These are phyloP conservation scores for Tetheella fluctuosa DNA, from an alignment of 2,888 invertebrate genomes.

Conservation along the genomic window DNA sequence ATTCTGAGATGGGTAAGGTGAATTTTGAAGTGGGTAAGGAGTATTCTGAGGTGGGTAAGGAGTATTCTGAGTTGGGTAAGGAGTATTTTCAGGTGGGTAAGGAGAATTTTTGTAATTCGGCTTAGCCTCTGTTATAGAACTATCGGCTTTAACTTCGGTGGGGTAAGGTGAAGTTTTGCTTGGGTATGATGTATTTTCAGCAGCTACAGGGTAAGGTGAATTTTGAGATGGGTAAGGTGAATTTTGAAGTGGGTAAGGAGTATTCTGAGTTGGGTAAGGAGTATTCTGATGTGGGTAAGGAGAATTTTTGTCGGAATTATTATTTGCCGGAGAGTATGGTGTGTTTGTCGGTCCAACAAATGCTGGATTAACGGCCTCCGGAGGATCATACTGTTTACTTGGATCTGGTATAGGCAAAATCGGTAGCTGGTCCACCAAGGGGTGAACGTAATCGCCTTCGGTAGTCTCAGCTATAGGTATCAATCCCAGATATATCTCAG, in stretches of 20 bases:
- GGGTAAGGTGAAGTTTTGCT: constrained; percentile 3
- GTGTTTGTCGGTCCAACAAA: constrained; percentile 22
- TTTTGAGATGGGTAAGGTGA: constrained; percentile 13
- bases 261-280: constrained; percentile 13
- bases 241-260: background rate
- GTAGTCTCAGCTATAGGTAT: constrained; percentile 46
- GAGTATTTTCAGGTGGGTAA: constrained; percentile 3
- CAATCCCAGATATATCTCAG: constrained; percentile 61
- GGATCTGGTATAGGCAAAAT: constrained; percentile 45
- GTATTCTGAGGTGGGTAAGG: constrained; percentile 12
- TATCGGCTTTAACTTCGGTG: background rate
- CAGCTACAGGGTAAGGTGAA: background rate
- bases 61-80: constrained; percentile 16
- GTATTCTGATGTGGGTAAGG: background rate
- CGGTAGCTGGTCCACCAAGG: constrained; percentile 54
- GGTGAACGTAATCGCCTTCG: constrained; percentile 47
- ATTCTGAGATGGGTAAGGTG: background rate
- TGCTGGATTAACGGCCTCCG: constrained; percentile 19
- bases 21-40: background rate
- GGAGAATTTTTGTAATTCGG: background rate
- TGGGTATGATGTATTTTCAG: background rate
- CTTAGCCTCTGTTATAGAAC: background rate
- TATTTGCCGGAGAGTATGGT: background rate
- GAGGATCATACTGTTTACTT: constrained; percentile 11
- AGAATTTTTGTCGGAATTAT: background rate